A percentile compares a stretch with the other conserved stretches of the same genome.
Evolutionary conservation across 1,140 invertebrate genomes (phyloP).

Genomic region (Triops cancriformis): DNA sequence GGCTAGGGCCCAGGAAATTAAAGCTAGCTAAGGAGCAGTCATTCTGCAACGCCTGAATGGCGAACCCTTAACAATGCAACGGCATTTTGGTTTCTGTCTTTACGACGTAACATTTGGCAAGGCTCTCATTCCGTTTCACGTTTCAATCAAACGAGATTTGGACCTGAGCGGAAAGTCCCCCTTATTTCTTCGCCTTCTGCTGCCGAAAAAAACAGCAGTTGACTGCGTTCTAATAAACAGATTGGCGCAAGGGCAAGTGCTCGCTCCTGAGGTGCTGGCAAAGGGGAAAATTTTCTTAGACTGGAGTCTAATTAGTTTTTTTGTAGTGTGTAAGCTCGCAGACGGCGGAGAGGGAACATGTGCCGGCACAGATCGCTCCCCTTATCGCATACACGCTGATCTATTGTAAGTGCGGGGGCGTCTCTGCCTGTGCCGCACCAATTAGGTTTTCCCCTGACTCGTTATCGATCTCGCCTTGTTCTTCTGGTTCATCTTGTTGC

Average conservation of each 20-base stretch:
- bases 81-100: not conserved
- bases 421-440: not conserved
- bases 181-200: no score
- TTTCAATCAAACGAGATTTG: not conserved
- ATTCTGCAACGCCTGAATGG: not conserved
- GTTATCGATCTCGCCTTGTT: not conserved
- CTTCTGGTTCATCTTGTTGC: no score
- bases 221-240: no score
- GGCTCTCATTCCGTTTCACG: not conserved
- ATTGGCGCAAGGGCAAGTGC: no score
- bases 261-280: no score
- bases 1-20: no score
- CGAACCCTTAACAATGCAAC: not conserved
- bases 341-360: not conserved
- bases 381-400: not conserved
- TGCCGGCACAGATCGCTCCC: not conserved
- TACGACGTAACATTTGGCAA: not conserved
- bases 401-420: not conserved
- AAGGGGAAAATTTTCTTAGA: not conserved
- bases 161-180: no score
- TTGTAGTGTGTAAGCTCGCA: not conserved
- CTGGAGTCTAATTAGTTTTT: not conserved
- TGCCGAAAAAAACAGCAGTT: no score
- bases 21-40: no score
- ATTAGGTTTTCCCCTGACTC: slow-evolving; percentile 9